Base-by-base conservation (phyloP, 2,888 invertebrate species). In the Galeopsomyia nigrocyanea region DNA sequence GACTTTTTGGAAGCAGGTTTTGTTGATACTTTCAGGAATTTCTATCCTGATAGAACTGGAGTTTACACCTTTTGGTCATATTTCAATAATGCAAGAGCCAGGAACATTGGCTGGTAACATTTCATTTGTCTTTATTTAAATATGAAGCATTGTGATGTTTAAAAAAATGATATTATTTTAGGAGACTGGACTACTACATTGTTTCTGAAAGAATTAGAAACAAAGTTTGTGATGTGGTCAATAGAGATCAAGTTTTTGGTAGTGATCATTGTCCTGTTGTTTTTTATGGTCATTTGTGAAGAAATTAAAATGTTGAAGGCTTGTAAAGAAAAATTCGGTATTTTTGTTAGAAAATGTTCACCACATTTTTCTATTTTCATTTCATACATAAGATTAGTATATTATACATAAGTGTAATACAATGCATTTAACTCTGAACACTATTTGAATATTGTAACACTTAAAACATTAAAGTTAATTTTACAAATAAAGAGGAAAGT, bases 1-100 rank as follows among this genome's bases (percentile, higher is more conserved):
- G 91, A 93, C 31, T 89, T 99, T 63, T 88, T 99, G 13, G 88
- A 88, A 0, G 90, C 92, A 57, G 96, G 96, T 0, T 97, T 94
- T 83, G 89, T 97, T 0, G 99, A 99, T 87, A 92, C 95, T 0
- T 99, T 92, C 87, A 90, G 99, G 39, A 89, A 92, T 77, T 88
- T 98, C 2, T 92, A 99, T 88, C 98, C 99, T 0, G 93, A 96
- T 10, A 88, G 91, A 80, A 91, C 90, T 7, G 93, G 90, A 10
- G 94, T 93, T 0, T 99, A 97, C 86, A 95, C 98, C 0, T 99
- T 95, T 87, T 99, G 99, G 99, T 93, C 96, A 0, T 98, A 97
- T 84, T 94, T 98, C 91, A 89, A 88, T 75, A 96, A 96, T 86
- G 90, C 95, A 9, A 90, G 99, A 65, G 89, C 92, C 13, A 97